A percentile compares a stretch with the other conserved stretches of the same genome.
Conservation (phyloP, 2,113 vertebrate species). For the Seriola rivoliana region DNA sequence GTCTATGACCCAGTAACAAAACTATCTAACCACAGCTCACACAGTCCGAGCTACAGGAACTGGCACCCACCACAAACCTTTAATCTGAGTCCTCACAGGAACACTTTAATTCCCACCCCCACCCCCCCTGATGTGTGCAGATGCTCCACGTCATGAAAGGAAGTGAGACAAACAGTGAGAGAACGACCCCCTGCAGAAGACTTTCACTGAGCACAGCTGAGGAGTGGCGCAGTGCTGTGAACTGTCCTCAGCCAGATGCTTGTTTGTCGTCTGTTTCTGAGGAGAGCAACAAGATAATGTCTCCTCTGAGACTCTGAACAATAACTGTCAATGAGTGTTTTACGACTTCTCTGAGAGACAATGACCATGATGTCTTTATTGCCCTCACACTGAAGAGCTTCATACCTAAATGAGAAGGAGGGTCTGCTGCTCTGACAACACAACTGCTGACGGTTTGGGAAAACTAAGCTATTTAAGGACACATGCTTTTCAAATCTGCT, state of each 20-base stretch:
- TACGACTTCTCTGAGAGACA: slow-evolving; percentile 40
- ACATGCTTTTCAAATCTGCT: not conserved
- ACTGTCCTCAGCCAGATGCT: slow-evolving; percentile 42
- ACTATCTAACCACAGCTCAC: slow-evolving; percentile 27
- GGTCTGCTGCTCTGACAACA: slow-evolving; percentile 5
- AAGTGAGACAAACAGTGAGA: slow-evolving; percentile 39
- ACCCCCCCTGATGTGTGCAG: not conserved
- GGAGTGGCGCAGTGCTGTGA: slow-evolving; percentile 27
- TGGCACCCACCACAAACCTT: slow-evolving; percentile 20
- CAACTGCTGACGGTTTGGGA: not conserved
- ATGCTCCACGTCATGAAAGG: not conserved
- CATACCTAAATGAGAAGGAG: slow-evolving; percentile 26
- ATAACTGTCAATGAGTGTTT: slow-evolving; percentile 51
- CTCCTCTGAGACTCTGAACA: slow-evolving; percentile 48
- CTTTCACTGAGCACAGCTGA: slow-evolving; percentile 9
- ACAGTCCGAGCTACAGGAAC: slow-evolving; percentile 49
- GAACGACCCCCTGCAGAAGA: not conserved
- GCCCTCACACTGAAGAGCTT: slow-evolving; percentile 21
- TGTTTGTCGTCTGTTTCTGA: slow-evolving; percentile 50
- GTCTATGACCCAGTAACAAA: slow-evolving; percentile 32
- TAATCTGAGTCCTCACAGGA: not conserved
- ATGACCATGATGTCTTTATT: slow-evolving; percentile 58
- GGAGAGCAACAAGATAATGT: slow-evolving; percentile 47
- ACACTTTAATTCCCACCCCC: not conserved
- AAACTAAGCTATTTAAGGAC: not conserved